Evolutionary conservation across 1,140 invertebrate species (phyloP), one percentile per base, ranked within the genome.

Genomic region (Heterodera schachtii): DNA sequence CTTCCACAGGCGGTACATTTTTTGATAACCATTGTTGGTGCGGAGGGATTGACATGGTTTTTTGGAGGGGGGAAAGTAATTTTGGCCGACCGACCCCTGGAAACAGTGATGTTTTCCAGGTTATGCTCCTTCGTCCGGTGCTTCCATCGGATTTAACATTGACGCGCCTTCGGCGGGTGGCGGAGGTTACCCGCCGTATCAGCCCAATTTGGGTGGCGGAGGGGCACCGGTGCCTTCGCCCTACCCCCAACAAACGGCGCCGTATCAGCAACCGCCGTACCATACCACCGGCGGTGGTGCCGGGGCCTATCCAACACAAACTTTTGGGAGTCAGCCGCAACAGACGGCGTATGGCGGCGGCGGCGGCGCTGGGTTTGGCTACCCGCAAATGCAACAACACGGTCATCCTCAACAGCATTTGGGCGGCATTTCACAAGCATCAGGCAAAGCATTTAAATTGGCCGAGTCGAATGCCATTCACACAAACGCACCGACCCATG

Each of bases 261-360:
- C 9, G 31, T 71, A 71, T 46, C 69, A 71, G 69, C 69, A 71
- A 71, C 9, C 31, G n/a, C 69, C 69, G 69, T 46, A 64, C 57
- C 57, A 11, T 19, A 19, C 57, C 13, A 71, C 31, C 21, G 44
- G 69, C 5, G 44, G 31, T 31, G 16, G 57, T 16, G 57, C 11
- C 57, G 57, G 57, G 4, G 57, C 11, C 16, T 11, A 19, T 19
- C 6, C 6, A 52, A 11, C 49, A 11, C 9, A 11, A 16, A 11
- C 57, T 60, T 52, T 8, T 11, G 49, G 49, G 11, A 52, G 49
- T 11, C 49, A 52, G 2, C 57, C 13, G 1, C 57, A 60, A 60
- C 57, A 60, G 57, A 60, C 9, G 57, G 4, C 57, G 16, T 60
- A 60, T 16, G 16, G 57, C 19, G 57, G 57, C 57, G 57, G 57